A percentile compares a stretch with the other conserved stretches of the same genome.
Evolutionary conservation across 2,113 vertebrate genomes (phyloP).

Genomic region (Odocoileus virginianus): DNA sequence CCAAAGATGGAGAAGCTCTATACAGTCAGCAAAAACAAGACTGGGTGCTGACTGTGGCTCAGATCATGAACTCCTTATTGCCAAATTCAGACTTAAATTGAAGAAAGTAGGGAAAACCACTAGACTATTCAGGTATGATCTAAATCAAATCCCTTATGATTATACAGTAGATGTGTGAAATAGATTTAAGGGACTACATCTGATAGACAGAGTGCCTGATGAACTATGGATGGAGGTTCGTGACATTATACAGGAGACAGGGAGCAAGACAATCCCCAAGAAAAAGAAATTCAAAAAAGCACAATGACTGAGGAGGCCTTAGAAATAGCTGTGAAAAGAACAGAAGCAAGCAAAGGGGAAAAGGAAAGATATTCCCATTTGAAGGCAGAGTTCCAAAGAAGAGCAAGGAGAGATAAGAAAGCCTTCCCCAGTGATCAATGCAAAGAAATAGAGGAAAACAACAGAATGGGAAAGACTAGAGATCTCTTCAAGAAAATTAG

Average conservation of each 20-base stretch:
- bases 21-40: not conserved
- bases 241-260: not conserved
- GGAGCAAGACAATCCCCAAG: not conserved
- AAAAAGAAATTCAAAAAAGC: not conserved
- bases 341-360: not conserved
- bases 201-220: not conserved
- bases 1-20: not conserved
- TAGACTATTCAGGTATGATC: not conserved
- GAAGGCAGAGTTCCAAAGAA: not conserved
- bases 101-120: not conserved
- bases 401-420: not conserved
- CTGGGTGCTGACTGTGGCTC: fast-evolving
- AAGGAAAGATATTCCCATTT: not conserved
- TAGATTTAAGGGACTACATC: not conserved
- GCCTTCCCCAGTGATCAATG: not conserved
- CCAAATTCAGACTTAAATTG: not conserved
- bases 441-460: not conserved
- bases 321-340: not conserved
- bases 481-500: not conserved
- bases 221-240: not conserved
- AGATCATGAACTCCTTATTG: not conserved
- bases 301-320: not conserved
- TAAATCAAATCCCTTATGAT: not conserved
- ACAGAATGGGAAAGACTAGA: not conserved
- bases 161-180: not conserved